Conservation (phyloP, 2,888 invertebrate species). For the Eulithis prunata region DNA sequence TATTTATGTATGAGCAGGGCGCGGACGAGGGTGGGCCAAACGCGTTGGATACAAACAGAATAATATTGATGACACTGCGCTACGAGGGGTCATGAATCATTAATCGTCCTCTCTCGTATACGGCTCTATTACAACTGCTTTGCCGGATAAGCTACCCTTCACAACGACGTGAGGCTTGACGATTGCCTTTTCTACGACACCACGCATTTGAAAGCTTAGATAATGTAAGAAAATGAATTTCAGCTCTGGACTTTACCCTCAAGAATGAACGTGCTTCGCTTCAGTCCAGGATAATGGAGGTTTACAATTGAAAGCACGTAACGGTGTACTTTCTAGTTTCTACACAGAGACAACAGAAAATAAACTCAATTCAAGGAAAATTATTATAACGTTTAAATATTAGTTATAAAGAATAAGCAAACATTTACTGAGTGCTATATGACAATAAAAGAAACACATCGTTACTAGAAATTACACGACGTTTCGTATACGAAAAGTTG, state of each 20-base stretch:
- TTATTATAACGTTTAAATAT: not conserved
- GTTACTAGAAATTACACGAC: constrained; percentile 80
- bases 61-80: constrained; percentile 84
- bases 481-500: constrained; percentile 69
- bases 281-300: no score
- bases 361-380: not conserved
- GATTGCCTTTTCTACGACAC: constrained; percentile 51
- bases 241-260: no score
- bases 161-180: constrained; percentile 62
- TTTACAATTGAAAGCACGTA: no score
- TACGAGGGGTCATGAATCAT: constrained; percentile 84
- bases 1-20: constrained; percentile 84
- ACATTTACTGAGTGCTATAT: constrained; percentile 52
- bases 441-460: constrained; percentile 78
- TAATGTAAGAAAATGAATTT: not conserved
- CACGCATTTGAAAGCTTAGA: not conserved
- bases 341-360: no score
- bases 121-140: constrained; percentile 83
- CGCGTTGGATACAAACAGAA: constrained; percentile 83
- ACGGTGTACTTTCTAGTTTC: no score
- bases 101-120: constrained; percentile 82
- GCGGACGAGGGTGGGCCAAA: constrained; percentile 81
- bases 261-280: no score
- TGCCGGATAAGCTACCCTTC: constrained; percentile 79
- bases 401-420: constrained; percentile 10